Percentiles rank a stretch among this genome's conserved stretches.
Conservation (phyloP, 2,888 invertebrate species). For the Conus canariensis region DNA sequence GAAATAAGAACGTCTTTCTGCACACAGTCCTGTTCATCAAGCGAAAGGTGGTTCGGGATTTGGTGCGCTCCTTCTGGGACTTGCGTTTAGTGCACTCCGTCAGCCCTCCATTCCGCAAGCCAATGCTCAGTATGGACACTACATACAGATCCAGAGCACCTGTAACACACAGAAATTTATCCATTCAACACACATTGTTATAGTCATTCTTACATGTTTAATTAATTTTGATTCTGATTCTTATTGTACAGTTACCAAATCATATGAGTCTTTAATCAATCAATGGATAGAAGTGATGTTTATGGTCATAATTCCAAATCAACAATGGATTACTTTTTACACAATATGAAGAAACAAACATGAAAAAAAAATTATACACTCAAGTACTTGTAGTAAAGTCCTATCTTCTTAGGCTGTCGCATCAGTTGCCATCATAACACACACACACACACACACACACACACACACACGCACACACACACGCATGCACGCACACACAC, state of each 20-base stretch:
- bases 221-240: too few relatives aligned
- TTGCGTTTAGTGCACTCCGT: constrained; percentile 25
- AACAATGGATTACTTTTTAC: too few relatives aligned
- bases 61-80: neutral
- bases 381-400: too few relatives aligned
- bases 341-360: neutral
- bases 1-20: neutral
- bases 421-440: too few relatives aligned
- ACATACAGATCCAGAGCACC: constrained; percentile 1
- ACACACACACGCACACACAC: neutral
- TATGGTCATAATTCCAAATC: too few relatives aligned
- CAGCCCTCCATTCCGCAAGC: constrained; percentile 1
- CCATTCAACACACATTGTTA: neutral
- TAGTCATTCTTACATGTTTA: neutral
- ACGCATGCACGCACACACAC: too few relatives aligned
- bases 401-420: too few relatives aligned
- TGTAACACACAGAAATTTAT: neutral
- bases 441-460: neutral
- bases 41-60: neutral
- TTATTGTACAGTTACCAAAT: too few relatives aligned
- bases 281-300: too few relatives aligned
- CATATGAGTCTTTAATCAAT: too few relatives aligned
- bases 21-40: constrained; percentile 1
- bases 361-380: neutral
- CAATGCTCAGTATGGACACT: neutral